Base-by-base conservation (phyloP, 2,113 vertebrate species). In the Semicossyphus pulcher region DNA sequence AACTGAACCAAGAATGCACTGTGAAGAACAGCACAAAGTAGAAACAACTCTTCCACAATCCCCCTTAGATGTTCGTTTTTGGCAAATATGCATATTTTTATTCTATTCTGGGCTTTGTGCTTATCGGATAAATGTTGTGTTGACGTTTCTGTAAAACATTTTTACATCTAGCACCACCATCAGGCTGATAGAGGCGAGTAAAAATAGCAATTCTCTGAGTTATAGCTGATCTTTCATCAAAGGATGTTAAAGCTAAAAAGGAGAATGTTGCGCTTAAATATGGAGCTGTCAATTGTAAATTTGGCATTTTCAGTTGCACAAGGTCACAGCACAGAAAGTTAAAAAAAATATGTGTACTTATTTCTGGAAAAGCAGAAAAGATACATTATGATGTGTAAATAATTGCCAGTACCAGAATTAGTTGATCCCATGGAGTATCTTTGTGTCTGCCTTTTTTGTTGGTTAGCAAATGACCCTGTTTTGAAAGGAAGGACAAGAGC, bases 21-120 rank as follows among this genome's bases (percentile, higher is more conserved):
- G 88, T 85, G 87, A 91, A 76, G 63, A 86, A 77, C 82, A 81
- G 86, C 85, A 88, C 84, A 81, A 87, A 78, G 85, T 86, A 80
- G 81, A 86, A 86, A 49, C 64, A 59, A 48, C 86, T 79, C 62
- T 72, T 74, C 57, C 62, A 37, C 14, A 79, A 72, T 31, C 28
- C 41, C 74, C 69, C 52, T n/a, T 68, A 54, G 16, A 58, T 51
- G 48, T 86, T 51, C 71, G 53, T 70, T 67, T 63, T 48, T 72
- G 66, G 76, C 86, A 53, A 83, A 76, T 62, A 67, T 80, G 70
- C 78, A 84, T 69, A 67, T 74, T 44, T 60, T 62, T 37, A 15
- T 85, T 66, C 31, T 79, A 44, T 70, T 75, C 73, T 74, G 59
- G 65, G 63, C 67, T 39, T 69, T 65, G 79, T 75, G 73, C 52